Evolutionary conservation across 2,113 vertebrate species (phyloP).

Genomic region (Suricata suricatta): DNA sequence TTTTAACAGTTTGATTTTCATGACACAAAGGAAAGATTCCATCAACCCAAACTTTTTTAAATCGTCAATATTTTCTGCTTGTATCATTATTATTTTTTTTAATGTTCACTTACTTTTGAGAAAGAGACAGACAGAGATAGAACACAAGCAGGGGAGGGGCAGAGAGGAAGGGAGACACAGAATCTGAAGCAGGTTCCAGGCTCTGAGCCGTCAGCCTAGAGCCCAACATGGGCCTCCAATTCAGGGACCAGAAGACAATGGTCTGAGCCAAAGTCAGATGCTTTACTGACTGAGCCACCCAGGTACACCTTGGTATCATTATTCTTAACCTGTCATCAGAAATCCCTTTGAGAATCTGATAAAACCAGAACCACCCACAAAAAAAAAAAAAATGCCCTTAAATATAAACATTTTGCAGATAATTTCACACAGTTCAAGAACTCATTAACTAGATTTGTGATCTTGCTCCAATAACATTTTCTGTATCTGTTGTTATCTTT

Average conservation of each 20-base stretch:
- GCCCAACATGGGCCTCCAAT: no score
- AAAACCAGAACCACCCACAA: neutral
- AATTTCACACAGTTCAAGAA: neutral
- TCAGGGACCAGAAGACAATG: no score
- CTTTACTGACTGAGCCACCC: no score
- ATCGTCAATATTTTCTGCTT: slow-evolving; percentile 9
- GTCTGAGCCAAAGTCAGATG: no score
- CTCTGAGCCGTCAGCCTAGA: no score
- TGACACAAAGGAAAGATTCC: neutral
- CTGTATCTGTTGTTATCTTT: neutral
- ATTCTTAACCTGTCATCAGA: neutral
- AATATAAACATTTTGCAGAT: neutral
- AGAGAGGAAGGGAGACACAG: no score
- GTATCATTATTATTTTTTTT: neutral
- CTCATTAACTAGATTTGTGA: neutral
- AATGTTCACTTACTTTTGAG: no score
- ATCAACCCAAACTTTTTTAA: neutral
- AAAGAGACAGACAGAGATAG: no score
- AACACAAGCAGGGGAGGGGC: no score
- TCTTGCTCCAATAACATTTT: neutral
- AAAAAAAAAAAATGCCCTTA: neutral
- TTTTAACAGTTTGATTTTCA: slow-evolving; percentile 12
- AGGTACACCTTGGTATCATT: neutral
- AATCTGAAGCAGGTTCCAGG: no score
- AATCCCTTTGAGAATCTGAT: neutral